Evolutionary conservation across 1,140 invertebrate genomes (phyloP).

Genomic region (Pseudomyrmex concolor): DNA sequence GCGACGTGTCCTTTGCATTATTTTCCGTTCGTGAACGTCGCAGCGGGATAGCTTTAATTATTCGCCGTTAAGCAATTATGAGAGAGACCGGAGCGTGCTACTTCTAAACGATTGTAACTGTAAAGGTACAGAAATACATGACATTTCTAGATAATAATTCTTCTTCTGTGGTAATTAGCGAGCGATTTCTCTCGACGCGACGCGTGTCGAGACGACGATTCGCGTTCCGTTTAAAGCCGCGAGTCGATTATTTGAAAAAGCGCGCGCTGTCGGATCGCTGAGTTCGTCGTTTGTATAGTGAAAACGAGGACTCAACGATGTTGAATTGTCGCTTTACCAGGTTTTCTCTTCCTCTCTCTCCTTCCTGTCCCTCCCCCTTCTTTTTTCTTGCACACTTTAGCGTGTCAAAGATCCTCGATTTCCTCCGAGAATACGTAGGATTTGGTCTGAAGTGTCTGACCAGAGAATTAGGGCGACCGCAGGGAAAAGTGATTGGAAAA

Average conservation of each 20-base stretch:
- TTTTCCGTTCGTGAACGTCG: background rate
- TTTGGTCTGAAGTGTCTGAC: constrained; percentile 9
- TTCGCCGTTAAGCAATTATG: background rate
- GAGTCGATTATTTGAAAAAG: background rate
- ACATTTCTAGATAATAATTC: background rate
- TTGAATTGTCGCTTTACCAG: constrained; percentile 33
- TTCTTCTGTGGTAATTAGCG: background rate
- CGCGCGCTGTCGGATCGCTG: background rate
- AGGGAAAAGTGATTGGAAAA: constrained; percentile 50
- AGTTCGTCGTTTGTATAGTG: constrained; percentile 22
- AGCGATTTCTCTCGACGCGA: background rate
- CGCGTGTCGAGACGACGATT: background rate
- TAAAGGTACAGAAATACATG: constrained; percentile 2
- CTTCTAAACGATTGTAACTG: constrained; percentile 15
- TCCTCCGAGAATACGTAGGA: constrained; percentile 14
- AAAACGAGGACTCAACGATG: constrained; percentile 61
- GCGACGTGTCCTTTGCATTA: background rate
- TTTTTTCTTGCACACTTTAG: background rate
- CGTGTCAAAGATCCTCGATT: constrained; percentile 62
- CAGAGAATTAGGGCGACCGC: constrained; percentile 34
- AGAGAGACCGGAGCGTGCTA: background rate
- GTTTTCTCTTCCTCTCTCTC: background rate
- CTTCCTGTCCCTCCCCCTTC: background rate
- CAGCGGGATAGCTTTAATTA: background rate
- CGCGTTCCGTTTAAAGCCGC: background rate